Conservation (phyloP, 2,797 vertebrate species). For the Morelia viridis region DNA sequence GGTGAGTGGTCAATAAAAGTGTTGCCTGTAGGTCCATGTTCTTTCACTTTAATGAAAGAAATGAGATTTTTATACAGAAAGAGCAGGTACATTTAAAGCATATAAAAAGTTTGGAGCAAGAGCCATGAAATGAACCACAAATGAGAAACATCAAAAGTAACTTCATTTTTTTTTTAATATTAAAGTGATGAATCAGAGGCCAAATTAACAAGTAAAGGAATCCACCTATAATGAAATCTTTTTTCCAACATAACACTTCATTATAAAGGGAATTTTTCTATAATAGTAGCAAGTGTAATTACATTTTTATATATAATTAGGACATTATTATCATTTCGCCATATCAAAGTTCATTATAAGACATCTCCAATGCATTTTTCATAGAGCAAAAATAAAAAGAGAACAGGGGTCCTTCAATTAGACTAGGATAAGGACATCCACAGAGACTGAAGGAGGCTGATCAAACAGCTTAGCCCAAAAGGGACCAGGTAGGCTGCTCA, state of each 20-base stretch:
- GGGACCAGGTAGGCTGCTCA: slow-evolving; percentile 77
- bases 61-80: slow-evolving; percentile 57
- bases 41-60: slow-evolving; percentile 26
- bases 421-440: slow-evolving; percentile 79
- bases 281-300: slow-evolving; percentile 84
- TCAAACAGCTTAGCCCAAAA: slow-evolving; percentile 82
- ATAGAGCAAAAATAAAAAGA: slow-evolving; percentile 81
- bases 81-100: slow-evolving; percentile 67
- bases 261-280: slow-evolving; percentile 82
- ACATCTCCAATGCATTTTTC: slow-evolving; percentile 82
- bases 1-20: slow-evolving; percentile 34
- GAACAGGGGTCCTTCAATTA: slow-evolving; percentile 84
- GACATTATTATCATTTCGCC: slow-evolving; percentile 84
- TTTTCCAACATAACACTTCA: slow-evolving; percentile 83
- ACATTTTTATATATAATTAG: slow-evolving; percentile 85
- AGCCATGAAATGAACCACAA: slow-evolving; percentile 74
- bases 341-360: slow-evolving; percentile 86
- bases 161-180: slow-evolving; percentile 77
- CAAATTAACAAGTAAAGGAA: slow-evolving; percentile 82
- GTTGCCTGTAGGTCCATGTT: slow-evolving; percentile 6
- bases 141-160: slow-evolving; percentile 84
- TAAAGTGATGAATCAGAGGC: slow-evolving; percentile 78
- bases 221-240: slow-evolving; percentile 79
- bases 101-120: slow-evolving; percentile 75
- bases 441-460: slow-evolving; percentile 78